Base-by-base conservation (phyloP, 2,113 vertebrate genomes). In the Gracilinanus agilis region DNA sequence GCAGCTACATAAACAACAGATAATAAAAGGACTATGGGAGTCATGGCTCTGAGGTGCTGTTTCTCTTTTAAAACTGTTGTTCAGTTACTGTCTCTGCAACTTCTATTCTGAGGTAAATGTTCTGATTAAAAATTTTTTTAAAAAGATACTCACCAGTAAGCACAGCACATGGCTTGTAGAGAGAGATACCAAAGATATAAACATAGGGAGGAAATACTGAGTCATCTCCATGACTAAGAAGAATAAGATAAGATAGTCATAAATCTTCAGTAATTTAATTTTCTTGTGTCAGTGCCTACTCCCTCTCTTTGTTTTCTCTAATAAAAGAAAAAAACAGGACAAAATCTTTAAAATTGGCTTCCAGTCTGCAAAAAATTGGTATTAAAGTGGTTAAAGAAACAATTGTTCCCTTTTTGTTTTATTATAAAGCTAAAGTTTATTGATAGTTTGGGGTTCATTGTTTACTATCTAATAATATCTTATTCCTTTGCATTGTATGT, bases 251-350 rank as follows among this genome's bases (percentile, higher is more conserved):
- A 75, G 1, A 24, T 92, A 91, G 88, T 44, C 83, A 88, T 93
- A 96, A 49, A 88, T 94, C 88, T 94, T 44, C 93, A 75, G 67
- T 94, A 55, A 95, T 83, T 91, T 95, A 0, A 53, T 67, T 96
- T 95, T 89, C 88, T 96, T 25, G 6, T 67, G 1, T 94, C 83
- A 55, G 0, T 92, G 3, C 6, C 61, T 95, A 88, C n/a, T 83
- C 90, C 54, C 88, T 91, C 34, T 58, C 44, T 88, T 1, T 19
- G 89, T 54, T 97, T 94, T 67, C 40, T 94, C 93, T 40, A 94
- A 94, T 93, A 88, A 44, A 53, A 55, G 96, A 96, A 97, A 24
- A n/a, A 92, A 96, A 9, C n/a, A 91, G 7, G 56, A 96, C 88
- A 92, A 40, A 58, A 29, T 25, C 75, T 67, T 55, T 29, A 94